Base-by-base conservation (phyloP, 1,140 invertebrate genomes). In the Euura lappo region DNA sequence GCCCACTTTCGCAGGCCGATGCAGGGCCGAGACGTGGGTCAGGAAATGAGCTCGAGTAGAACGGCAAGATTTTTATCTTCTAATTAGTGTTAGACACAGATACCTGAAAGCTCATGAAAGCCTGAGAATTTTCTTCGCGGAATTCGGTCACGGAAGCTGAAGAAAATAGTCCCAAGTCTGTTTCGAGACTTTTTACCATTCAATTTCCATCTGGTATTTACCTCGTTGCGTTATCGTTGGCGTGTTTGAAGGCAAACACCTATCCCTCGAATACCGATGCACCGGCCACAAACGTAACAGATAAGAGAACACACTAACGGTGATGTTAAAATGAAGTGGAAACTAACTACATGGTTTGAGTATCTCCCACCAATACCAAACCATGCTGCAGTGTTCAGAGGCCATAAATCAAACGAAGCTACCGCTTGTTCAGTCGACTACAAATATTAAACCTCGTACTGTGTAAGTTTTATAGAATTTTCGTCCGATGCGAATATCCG, bases 331-430 rank as follows among this genome's bases (percentile, higher is more conserved):
- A 28, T 28, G 28, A 28, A 28, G 28, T 28, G 28, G 28, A 60
- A 60, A 60, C 51, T n/a, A 60, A 60, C 51, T 5, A 60, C 51
- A 60, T 28, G 51, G 51, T n/a, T 60, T n/a, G 6, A 60, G 51
- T 60, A 60, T 60, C 51, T 60, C 51, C 51, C 51, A 11, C 28
- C 28, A 28, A 28, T 28, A 28, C 28, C 28, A 1, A 28, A 11
- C 8, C 51, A 60, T 60, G 51, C 51, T 3, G 51, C 51, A 6
- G 51, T 68, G n/a, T 4, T 76, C 65, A 69, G 44, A 45, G 75
- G 75, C 65, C 74, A 81, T 84, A 84, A 84, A 85, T 85, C 79
- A 84, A 80, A 76, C 73, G 51, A 74, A 76, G 79, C 74, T 73
- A 80, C 76, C 76, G 73, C 72, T 76, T 70, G 73, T 72, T 28